A percentile compares a stretch with the other conserved stretches of the same genome.
Evolutionary conservation across 2,797 vertebrate species (phyloP).

Genomic region (Xenopus petersii): DNA sequence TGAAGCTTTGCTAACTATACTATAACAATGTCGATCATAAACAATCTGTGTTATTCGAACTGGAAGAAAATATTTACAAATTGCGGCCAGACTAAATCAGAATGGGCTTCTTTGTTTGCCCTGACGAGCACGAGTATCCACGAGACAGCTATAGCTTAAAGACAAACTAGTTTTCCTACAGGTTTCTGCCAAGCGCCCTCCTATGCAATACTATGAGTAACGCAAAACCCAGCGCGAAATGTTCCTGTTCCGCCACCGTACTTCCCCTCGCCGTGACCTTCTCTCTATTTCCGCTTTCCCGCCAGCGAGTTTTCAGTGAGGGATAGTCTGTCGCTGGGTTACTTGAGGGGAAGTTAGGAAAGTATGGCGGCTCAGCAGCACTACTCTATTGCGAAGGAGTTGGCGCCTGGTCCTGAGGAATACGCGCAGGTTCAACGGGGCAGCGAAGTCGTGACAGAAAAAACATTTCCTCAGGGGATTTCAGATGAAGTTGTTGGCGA

Average conservation of each 20-base stretch:
- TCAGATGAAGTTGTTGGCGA: constrained; percentile 55
- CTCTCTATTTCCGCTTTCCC: constrained; percentile 1
- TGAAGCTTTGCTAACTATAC: no score
- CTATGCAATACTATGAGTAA: no score
- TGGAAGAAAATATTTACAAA: no score
- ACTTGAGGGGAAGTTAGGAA: neutral
- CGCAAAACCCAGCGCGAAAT: neutral
- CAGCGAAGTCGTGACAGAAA: neutral
- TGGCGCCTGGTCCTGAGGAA: neutral
- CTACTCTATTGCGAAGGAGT: neutral
- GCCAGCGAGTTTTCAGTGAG: no score
- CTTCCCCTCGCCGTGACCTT: neutral
- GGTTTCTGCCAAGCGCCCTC: no score
- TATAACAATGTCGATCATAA: no score
- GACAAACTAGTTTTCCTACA: no score
- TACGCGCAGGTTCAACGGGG: constrained; percentile 1
- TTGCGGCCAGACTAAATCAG: no score
- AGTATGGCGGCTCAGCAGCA: neutral
- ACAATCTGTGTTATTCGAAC: no score
- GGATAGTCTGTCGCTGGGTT: neutral
- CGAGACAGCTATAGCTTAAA: no score
- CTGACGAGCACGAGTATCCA: no score
- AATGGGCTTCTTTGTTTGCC: no score
- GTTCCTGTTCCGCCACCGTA: neutral
- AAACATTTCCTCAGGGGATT: constrained; percentile 34